Evolutionary conservation across 1,140 invertebrate species (phyloP), one percentile per base, ranked within the genome.

Genomic region (Ips nitidus): DNA sequence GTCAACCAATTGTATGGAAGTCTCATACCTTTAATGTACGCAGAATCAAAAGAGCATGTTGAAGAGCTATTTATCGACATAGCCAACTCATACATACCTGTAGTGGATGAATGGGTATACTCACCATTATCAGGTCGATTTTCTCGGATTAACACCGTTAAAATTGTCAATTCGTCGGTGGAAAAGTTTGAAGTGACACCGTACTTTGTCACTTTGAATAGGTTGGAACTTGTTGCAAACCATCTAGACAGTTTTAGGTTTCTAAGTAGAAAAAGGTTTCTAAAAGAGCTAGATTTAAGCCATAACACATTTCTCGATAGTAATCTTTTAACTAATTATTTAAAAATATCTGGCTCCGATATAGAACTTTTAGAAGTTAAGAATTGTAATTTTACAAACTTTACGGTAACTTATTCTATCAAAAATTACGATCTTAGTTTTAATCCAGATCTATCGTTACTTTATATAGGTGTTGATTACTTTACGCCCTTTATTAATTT

Each of bases 71-170:
- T 50, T 50, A 63, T 63, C 3, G 38, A 63, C 7, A 63, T 63
- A 41, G 61, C 50, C 6, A 39, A 63, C 37, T 63, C 61, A 1
- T n/a, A 52, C 53, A 1, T 63, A 4, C 39, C 47, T 1, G 39
- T n/a, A 7, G 40, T 66, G 5, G 65, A 66, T 42, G 65, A 66
- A 8, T 66, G 43, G 55, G n/a, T 66, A 7, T 66, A 43, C 7
- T 56, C 65, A 8, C 53, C 40, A 41, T 53, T 47, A 50, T 6
- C 3, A 4, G 55, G 59, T 41, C 38, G 36, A 1, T 47, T 66
- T 22, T 41, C 22, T 8, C 41, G n/a, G 2, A 22, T 66, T 39
- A 1, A 45, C 40, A 36, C 36, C 2, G 7, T 66, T 40, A 66
- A 45, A 66, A 66, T 66, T 36, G 22, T 43, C 4, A 66, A 66